Conservation (phyloP, 1,140 invertebrate genomes). For the Argopecten irradians region DNA sequence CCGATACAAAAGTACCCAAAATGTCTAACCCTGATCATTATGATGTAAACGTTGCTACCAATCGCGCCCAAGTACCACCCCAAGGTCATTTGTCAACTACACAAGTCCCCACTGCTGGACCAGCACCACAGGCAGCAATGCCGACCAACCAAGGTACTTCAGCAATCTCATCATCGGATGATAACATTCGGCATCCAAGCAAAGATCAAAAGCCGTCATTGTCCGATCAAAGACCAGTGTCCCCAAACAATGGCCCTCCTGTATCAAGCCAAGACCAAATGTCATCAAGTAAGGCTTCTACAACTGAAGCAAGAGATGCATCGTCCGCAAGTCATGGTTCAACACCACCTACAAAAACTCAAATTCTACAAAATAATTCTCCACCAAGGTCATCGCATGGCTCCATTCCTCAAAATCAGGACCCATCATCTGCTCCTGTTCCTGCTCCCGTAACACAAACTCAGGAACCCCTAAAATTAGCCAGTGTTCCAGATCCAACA, state of each 20-base stretch:
- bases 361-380: neutral
- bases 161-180: neutral
- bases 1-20: neutral
- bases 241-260: neutral
- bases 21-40: neutral
- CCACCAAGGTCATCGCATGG: neutral
- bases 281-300: neutral
- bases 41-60: neutral
- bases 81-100: no score
- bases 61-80: neutral
- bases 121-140: no score
- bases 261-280: neutral
- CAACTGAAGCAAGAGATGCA: neutral
- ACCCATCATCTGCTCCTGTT: neutral
- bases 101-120: no score
- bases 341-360: neutral
- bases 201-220: neutral
- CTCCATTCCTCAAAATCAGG: neutral
- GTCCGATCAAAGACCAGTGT: neutral
- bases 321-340: neutral
- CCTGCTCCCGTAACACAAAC: no score
- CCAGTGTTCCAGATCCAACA: no score
- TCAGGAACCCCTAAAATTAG: no score
- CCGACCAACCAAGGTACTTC: neutral
- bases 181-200: neutral